phyloP scores from a whole-genome alignment of 2,888 invertebrate genomes.

The Drosophila melanosoma region DNA sequence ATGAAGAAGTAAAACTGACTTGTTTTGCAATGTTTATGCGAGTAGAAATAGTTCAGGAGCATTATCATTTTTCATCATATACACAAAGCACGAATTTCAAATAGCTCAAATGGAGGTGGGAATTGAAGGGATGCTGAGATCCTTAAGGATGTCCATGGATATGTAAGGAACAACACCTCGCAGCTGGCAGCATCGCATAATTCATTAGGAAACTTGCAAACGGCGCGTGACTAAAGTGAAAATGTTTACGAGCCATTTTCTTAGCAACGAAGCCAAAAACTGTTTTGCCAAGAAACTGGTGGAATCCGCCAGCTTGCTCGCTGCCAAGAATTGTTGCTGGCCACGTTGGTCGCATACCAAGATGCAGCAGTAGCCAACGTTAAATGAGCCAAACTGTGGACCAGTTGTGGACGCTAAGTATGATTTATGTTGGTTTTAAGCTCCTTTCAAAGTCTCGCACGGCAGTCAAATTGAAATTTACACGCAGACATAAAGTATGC shows the following conservation, averaged over 20 bases:
- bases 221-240: conserved; percentile 78
- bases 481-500: conserved; percentile 52
- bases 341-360: conserved; percentile 33
- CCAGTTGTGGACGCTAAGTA: conserved; percentile 63
- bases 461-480: conserved; percentile 79
- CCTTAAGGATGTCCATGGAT: background rate
- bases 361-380: conserved; percentile 8
- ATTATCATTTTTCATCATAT: conserved; percentile 69
- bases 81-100: conserved; percentile 51
- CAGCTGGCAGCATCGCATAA: conserved; percentile 58
- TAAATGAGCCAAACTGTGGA: conserved; percentile 35
- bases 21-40: conserved; percentile 33
- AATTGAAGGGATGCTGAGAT: too few species aligned
- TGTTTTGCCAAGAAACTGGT: conserved; percentile 42
- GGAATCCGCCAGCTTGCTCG: background rate
- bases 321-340: conserved; percentile 57
- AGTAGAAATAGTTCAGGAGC: conserved; percentile 32
- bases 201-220: conserved; percentile 70
- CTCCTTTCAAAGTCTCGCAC: conserved; percentile 63
- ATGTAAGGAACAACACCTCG: conserved; percentile 57
- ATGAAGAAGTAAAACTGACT: conserved; percentile 36
- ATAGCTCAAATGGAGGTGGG: conserved; percentile 9
- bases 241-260: conserved; percentile 70
- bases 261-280: conserved; percentile 68
- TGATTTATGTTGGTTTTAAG: conserved; percentile 78